phyloP scores from a whole-genome alignment of 2,113 vertebrate genomes.

The Megaceryle torquata region DNA sequence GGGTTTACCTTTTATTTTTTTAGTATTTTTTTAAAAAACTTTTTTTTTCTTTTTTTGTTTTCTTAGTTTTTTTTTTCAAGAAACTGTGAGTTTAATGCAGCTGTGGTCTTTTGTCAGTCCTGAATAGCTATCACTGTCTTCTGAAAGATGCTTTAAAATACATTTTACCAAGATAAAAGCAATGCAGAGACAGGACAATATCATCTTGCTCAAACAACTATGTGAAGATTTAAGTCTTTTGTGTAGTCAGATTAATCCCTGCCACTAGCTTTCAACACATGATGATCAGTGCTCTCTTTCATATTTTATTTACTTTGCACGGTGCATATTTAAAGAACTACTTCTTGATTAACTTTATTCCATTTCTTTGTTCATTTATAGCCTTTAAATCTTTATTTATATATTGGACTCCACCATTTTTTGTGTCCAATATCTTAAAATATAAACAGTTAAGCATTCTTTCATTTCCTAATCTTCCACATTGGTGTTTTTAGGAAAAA shows the following conservation, averaged over 20 bases:
- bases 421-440: neutral
- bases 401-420: neutral
- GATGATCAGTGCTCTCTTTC: neutral
- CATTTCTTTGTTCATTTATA: neutral
- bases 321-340: neutral
- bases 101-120: neutral
- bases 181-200: neutral
- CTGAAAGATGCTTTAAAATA: neutral
- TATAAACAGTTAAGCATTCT: neutral
- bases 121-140: neutral
- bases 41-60: neutral
- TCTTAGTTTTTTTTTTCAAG: neutral
- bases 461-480: neutral
- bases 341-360: neutral
- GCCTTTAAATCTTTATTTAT: neutral
- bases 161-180: neutral
- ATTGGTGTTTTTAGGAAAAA: neutral
- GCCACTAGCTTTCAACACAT: neutral
- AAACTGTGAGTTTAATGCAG: neutral
- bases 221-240: constrained; percentile 12
- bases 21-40: neutral
- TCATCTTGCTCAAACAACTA: neutral
- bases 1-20: neutral
- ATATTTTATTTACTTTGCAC: neutral
- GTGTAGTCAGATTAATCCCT: neutral